Percentiles rank a stretch among this genome's conserved stretches.
These are phyloP conservation scores for Lates japonicus DNA, from an alignment of 2,797 vertebrate species.

Conservation along the genomic window DNA sequence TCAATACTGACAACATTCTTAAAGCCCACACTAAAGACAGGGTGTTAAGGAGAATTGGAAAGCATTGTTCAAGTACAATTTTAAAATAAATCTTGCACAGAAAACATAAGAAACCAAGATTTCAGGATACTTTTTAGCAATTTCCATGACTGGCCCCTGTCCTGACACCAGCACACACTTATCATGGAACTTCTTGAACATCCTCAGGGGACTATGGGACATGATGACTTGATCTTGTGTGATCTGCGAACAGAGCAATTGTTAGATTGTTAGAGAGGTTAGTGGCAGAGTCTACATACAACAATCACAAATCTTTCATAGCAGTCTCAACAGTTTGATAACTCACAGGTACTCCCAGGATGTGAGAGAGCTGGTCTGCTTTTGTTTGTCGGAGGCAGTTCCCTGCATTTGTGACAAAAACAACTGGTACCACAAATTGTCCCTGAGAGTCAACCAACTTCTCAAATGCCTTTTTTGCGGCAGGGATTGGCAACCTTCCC, in stretches of 20 bases:
- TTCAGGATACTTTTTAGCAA: slow-evolving; percentile 92
- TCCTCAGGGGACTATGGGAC: slow-evolving; percentile 95
- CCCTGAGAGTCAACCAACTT: slow-evolving; percentile 91
- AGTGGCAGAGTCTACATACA: not conserved
- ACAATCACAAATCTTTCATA: not conserved
- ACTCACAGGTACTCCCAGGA: slow-evolving; percentile 93
- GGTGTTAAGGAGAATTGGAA: slow-evolving; percentile 48
- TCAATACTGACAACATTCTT: slow-evolving; percentile 91
- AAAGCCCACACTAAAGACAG: slow-evolving; percentile 89
- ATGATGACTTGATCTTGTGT: slow-evolving; percentile 93
- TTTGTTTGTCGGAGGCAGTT: slow-evolving; percentile 93
- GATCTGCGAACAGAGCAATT: slow-evolving; percentile 82
- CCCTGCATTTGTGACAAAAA: slow-evolving; percentile 96
- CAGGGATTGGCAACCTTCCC: slow-evolving; percentile 91
- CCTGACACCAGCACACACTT: slow-evolving; percentile 94
- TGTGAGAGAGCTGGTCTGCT: slow-evolving; percentile 91
- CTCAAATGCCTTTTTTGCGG: slow-evolving; percentile 90
- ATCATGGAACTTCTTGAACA: slow-evolving; percentile 93
- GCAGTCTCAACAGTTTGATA: slow-evolving; percentile 12
- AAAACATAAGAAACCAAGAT: not conserved
- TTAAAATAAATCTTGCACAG: not conserved
- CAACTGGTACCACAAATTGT: slow-evolving; percentile 91
- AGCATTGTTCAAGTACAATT: not conserved
- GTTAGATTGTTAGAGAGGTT: slow-evolving; percentile 21
- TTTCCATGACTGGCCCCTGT: slow-evolving; percentile 93